These are phyloP conservation scores for Aphaenogaster rudis DNA, from an alignment of 1,140 invertebrate genomes.

Conservation along the genomic window DNA sequence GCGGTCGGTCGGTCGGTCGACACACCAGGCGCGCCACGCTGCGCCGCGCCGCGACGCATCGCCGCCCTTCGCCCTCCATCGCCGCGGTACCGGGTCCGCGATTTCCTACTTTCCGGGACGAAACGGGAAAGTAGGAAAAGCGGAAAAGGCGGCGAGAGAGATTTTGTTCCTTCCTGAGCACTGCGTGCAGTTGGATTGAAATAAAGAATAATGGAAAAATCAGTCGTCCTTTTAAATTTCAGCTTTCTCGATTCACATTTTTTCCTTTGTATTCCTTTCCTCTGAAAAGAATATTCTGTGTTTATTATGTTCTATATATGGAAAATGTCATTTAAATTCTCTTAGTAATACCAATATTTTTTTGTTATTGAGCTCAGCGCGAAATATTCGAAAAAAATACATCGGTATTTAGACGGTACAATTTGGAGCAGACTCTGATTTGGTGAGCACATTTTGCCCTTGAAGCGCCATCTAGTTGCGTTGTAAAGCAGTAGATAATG, in stretches of 20 bases:
- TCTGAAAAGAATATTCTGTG: not conserved
- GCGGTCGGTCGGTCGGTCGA: constrained; percentile 6
- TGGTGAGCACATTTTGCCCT: not conserved
- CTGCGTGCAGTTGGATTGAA: not conserved
- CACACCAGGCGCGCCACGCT: constrained; percentile 13
- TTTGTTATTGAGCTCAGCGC: not conserved
- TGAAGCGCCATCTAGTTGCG: not conserved
- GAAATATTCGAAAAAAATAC: not conserved
- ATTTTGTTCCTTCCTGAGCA: not conserved
- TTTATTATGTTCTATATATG: not conserved
- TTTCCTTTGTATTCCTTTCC: not conserved
- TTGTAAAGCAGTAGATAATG: not conserved
- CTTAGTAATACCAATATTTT: not conserved
- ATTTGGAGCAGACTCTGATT: not conserved
- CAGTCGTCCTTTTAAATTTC: not conserved
- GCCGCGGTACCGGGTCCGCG: not conserved
- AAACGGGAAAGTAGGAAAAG: not conserved
- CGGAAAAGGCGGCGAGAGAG: not conserved
- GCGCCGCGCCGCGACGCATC: constrained; percentile 13
- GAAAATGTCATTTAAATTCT: not conserved
- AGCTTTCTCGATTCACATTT: not conserved
- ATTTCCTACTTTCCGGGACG: not conserved
- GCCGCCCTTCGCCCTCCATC: constrained; percentile 3
- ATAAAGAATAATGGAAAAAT: not conserved
- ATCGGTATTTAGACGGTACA: not conserved